Evolutionary conservation across 1,140 invertebrate species (phyloP).

Genomic region (Neotoxoptera formosana): DNA sequence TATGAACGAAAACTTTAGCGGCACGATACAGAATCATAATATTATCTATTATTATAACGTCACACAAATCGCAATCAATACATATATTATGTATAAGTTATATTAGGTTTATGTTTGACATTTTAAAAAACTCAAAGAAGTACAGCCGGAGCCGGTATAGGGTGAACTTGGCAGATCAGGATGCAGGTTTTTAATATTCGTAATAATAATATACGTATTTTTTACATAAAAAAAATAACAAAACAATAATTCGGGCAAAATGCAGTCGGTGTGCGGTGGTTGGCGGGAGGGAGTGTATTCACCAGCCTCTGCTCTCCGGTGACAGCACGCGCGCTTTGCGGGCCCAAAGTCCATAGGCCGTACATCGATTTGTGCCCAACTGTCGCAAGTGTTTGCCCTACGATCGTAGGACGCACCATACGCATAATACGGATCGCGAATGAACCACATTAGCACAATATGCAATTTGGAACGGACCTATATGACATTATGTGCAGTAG

Average conservation of each 20-base stretch:
- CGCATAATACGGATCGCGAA: not conserved
- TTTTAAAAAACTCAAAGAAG: not conserved
- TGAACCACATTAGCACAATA: not conserved
- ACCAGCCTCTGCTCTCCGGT: not conserved
- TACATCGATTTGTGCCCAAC: not conserved
- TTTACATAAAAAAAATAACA: not conserved
- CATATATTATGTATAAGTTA: not conserved
- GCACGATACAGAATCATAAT: not conserved
- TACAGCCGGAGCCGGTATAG: not conserved
- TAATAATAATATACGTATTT: conserved; percentile 5
- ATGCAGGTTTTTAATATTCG: not conserved
- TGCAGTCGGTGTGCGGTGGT: not conserved
- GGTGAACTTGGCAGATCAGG: not conserved
- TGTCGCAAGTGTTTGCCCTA: not conserved
- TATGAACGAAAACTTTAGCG: not conserved
- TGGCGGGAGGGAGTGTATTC: not conserved
- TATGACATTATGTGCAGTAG: not conserved
- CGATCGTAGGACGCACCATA: too few species aligned
- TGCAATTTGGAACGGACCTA: not conserved
- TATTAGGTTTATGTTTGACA: not conserved
- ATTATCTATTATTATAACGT: too few species aligned
- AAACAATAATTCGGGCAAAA: not conserved
- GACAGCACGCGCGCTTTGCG: not conserved
- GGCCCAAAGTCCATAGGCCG: not conserved
- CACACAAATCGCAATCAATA: not conserved